Conservation (phyloP, 2,113 vertebrate genomes). For the Pygoscelis adeliae region DNA sequence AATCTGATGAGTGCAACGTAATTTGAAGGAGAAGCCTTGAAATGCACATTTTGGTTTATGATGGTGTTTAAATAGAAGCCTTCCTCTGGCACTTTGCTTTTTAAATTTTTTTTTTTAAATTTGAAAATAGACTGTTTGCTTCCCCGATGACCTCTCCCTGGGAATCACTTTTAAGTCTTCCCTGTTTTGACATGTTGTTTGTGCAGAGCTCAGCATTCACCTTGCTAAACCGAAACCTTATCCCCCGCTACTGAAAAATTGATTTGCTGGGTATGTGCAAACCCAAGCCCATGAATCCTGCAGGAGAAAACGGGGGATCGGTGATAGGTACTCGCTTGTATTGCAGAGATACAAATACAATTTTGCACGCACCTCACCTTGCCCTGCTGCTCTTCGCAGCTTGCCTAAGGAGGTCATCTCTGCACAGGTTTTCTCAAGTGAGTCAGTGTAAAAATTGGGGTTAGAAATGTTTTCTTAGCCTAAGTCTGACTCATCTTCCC, state of each 20-base stretch:
- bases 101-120: background rate
- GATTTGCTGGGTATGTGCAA: background rate
- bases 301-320: rapidly evolving
- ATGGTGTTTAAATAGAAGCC: background rate
- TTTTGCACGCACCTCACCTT: background rate
- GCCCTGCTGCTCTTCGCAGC: background rate
- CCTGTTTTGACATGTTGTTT: conserved; percentile 46
- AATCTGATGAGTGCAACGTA: background rate
- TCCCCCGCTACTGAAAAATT: background rate
- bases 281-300: background rate
- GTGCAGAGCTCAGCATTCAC: conserved; percentile 39
- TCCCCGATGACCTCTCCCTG: background rate
- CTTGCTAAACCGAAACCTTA: conserved; percentile 16
- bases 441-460: background rate
- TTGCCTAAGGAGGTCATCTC: background rate
- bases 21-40: background rate
- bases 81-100: background rate
- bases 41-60: background rate
- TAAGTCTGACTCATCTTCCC: conserved; percentile 14
- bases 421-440: background rate
- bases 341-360: background rate
- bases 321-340: background rate
- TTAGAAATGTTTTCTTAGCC: background rate
- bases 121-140: background rate
- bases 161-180: conserved; percentile 22